Evolutionary conservation across 2,113 vertebrate species (phyloP).

Genomic region (Harpagus bidentatus): DNA sequence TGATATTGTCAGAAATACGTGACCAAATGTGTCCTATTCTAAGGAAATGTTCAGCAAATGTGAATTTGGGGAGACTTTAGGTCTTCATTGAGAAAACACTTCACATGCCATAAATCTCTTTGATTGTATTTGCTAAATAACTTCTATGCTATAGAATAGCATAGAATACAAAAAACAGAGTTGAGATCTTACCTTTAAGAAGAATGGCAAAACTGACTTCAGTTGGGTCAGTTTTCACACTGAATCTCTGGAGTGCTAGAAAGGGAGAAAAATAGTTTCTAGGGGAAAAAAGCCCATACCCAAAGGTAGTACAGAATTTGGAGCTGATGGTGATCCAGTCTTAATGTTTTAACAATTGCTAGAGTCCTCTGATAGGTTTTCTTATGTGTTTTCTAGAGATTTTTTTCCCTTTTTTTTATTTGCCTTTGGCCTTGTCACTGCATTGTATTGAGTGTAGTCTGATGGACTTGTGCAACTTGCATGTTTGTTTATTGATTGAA

Average conservation of each 20-base stretch:
- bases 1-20: neutral
- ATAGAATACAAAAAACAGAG: neutral
- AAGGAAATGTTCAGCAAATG: neutral
- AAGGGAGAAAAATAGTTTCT: neutral
- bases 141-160: neutral
- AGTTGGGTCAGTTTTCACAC: neutral
- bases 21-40: neutral
- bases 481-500: neutral
- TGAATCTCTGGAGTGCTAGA: neutral
- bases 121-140: neutral
- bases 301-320: neutral
- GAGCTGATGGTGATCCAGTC: neutral
- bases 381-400: neutral
- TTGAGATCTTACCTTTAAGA: neutral
- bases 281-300: neutral
- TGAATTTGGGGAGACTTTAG: neutral
- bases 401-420: neutral
- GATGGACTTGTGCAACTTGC: neutral
- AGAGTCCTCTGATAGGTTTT: neutral
- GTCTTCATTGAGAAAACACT: neutral
- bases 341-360: neutral
- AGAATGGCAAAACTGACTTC: neutral
- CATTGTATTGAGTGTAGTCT: neutral
- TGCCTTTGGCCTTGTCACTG: neutral
- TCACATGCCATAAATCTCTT: neutral